Base-by-base conservation (phyloP, 2,797 vertebrate genomes). In the Hypotaenidia philippensis region DNA sequence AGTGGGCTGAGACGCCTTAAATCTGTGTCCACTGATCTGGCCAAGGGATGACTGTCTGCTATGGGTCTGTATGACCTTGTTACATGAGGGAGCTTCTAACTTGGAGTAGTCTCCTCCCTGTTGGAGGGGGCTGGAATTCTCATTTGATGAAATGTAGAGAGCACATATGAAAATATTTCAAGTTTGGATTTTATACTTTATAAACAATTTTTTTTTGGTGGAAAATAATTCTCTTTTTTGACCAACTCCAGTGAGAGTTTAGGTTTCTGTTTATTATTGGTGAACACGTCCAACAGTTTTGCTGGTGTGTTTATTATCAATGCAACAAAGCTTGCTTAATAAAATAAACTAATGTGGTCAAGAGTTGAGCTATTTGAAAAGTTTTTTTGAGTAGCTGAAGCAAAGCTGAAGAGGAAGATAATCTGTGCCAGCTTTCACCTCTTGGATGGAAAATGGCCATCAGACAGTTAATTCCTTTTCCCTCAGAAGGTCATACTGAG, bases 311-410 rank as follows among this genome's bases (percentile, higher is more conserved):
- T 94, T 96, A 89, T 96, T 96, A 92, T 86, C 55, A 69, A 19
- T 60, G 52, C 68, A 83, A 75, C 89, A 93, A 89, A 89, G 72
- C 26, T 72, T 74, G 79, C 87, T 60, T 94, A 52, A 56, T 56
- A 94, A 93, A 96, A 93, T 83, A 96, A 97, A 96, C 89, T 40
- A 78, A 75, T 44, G n/a, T 83, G 26, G 59, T 86, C 32, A 83
- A 66, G 31, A 93, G 76, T 41, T 79, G 61, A 95, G 77, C 9
- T 91, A 23, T 94, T 79, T 88, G 56, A 79, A 91, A 81, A 76
- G 38, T 49, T 72, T 57, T 87, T 65, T 19, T 72, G 47, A 64
- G 36, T 21, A 47, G 52, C 31, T 89, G 61, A 87, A 80, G 45
- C 34, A 92, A 93, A 96, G 22, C 18, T 80, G 40, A 88, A 83